Conservation (phyloP, 1,140 invertebrate species). For the Drosophila nannoptera region DNA sequence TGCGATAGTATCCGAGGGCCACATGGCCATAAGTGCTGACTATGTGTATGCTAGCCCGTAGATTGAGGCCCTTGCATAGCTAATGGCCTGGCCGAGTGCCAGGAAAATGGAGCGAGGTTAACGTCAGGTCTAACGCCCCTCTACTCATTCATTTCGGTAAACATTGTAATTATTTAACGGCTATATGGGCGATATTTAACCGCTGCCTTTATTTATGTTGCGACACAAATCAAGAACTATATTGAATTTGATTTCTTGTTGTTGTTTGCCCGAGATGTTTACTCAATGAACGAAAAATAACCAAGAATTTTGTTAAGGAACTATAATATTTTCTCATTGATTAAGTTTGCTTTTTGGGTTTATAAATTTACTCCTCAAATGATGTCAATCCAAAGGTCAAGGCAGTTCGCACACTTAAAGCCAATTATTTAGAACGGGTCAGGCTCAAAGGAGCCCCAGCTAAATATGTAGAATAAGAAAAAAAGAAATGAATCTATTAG, state of each 20-base stretch:
- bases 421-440: too few relatives aligned
- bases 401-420: too few relatives aligned
- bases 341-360: neutral
- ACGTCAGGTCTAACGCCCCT: constrained; percentile 23
- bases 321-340: neutral
- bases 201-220: neutral
- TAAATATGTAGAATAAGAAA: neutral
- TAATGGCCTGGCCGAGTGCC: constrained; percentile 1
- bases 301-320: neutral
- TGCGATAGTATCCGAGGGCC: neutral
- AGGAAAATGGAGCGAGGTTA: constrained; percentile 31
- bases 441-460: neutral
- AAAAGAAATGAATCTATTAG: constrained; percentile 3
- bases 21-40: neutral
- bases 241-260: constrained; percentile 20
- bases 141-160: constrained; percentile 43
- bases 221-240: constrained; percentile 8
- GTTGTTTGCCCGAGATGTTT: constrained; percentile 6
- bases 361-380: neutral
- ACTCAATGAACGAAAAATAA: neutral
- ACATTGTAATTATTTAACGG: constrained; percentile 66
- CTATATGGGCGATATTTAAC: constrained; percentile 32
- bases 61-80: neutral
- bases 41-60: neutral
- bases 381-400: too few relatives aligned